Evolutionary conservation across 1,140 invertebrate species (phyloP).

Genomic region (Saccostrea glomerata): DNA sequence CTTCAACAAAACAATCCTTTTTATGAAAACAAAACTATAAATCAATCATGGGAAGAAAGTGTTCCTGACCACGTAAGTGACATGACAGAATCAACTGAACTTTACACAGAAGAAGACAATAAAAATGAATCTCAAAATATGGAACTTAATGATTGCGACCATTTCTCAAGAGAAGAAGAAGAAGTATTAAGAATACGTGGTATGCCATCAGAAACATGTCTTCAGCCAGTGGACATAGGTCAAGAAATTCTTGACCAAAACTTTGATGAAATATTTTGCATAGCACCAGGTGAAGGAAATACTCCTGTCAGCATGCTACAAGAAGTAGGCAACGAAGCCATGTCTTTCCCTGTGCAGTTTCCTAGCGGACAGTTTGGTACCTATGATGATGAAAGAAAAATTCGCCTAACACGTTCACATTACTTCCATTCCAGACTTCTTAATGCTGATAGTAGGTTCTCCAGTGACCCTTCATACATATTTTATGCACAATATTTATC

Average conservation of each 20-base stretch:
- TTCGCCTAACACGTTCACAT: constrained; percentile 24
- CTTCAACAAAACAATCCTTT: neutral
- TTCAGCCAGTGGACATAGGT: constrained; percentile 44
- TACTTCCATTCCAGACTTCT: constrained; percentile 46
- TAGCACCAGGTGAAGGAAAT: constrained; percentile 26
- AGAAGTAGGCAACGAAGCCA: constrained; percentile 40
- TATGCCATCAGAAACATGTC: constrained; percentile 25
- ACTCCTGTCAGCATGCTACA: constrained; percentile 22
- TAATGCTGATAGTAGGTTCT: constrained; percentile 40
- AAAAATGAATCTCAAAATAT: neutral
- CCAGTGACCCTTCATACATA: constrained; percentile 22
- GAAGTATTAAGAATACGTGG: neutral
- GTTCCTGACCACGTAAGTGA: too few relatives aligned
- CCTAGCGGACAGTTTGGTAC: constrained; percentile 42
- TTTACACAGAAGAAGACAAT: neutral
- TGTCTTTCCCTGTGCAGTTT: constrained; percentile 38
- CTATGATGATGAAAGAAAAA: constrained; percentile 22
- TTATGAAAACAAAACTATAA: neutral
- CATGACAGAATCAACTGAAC: neutral
- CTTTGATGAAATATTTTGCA: neutral
- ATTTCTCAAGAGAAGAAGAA: neutral
- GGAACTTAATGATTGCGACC: too few relatives aligned
- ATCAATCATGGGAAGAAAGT: too few relatives aligned
- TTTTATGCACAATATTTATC: constrained; percentile 47
- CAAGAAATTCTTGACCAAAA: constrained; percentile 41